Evolutionary conservation across 2,888 invertebrate species (phyloP).

Genomic region (Sialis lutaria): DNA sequence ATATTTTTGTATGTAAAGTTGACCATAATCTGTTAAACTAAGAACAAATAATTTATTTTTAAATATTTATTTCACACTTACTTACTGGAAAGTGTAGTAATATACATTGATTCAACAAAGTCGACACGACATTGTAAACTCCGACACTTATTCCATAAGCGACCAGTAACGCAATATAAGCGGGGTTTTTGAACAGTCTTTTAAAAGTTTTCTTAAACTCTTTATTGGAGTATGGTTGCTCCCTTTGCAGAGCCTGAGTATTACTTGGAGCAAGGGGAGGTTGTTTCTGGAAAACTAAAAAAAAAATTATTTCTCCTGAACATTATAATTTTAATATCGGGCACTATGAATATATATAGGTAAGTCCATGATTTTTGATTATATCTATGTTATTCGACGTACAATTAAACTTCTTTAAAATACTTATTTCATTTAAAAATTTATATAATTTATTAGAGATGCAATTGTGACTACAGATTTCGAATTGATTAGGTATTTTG

Average conservation of each 20-base stretch:
- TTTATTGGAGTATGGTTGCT: not conserved
- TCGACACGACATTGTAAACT: constrained; percentile 40
- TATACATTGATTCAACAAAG: constrained; percentile 37
- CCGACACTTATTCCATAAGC: constrained; percentile 33
- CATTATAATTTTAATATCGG: not conserved
- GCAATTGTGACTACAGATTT: too few species aligned
- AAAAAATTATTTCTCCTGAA: not conserved
- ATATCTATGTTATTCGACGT: not conserved
- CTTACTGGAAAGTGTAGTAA: constrained; percentile 32
- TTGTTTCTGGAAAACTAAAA: constrained; percentile 34
- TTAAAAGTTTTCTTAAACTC: constrained; percentile 10
- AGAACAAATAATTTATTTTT: too few species aligned
- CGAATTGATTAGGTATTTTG: too few species aligned
- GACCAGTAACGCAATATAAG: constrained; percentile 15
- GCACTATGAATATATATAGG: not conserved
- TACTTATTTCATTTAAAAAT: not conserved
- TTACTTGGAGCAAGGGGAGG: constrained; percentile 37
- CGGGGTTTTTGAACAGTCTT: constrained; percentile 14
- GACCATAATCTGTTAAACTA: too few species aligned
- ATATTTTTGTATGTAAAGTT: too few species aligned
- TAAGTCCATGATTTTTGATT: not conserved
- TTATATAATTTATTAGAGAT: not conserved
- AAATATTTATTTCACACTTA: too few species aligned
- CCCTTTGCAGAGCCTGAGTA: constrained; percentile 26
- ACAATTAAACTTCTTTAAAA: not conserved